Evolutionary conservation across 1,140 invertebrate species (phyloP).

Genomic region (Bemisia tabaci): DNA sequence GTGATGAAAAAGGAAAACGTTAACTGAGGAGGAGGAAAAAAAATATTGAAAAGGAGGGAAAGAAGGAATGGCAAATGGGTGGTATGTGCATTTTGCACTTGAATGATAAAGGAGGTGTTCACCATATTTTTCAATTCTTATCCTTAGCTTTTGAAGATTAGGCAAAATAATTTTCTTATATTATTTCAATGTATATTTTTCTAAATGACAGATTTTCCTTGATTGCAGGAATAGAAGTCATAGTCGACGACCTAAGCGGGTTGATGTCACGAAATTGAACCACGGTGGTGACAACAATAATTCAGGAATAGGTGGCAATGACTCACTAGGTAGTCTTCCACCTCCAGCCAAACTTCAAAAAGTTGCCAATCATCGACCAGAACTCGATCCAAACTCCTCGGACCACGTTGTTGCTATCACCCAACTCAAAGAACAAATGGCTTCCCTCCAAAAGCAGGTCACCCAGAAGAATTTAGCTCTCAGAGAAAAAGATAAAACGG

Average conservation of each 20-base stretch:
- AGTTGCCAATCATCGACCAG: constrained; percentile 25
- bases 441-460: constrained; percentile 79
- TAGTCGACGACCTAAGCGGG: constrained; percentile 16
- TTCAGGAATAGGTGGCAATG: constrained; percentile 8
- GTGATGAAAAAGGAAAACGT: too few relatives aligned
- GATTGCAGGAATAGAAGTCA: too few relatives aligned
- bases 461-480: constrained; percentile 71
- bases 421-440: constrained; percentile 85
- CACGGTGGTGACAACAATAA: constrained; percentile 14
- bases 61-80: too few relatives aligned
- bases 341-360: constrained; percentile 24
- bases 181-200: background rate
- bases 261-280: constrained; percentile 51
- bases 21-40: too few relatives aligned
- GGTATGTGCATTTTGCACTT: too few relatives aligned
- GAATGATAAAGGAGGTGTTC: too few relatives aligned
- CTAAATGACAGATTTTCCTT: constrained; percentile 13
- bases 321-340: constrained; percentile 9
- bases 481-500: constrained; percentile 81
- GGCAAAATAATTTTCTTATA: too few relatives aligned
- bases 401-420: constrained; percentile 91
- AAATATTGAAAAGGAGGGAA: too few relatives aligned
- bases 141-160: too few relatives aligned
- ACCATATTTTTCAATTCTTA: too few relatives aligned
- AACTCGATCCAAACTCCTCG: constrained; percentile 67